These are phyloP conservation scores for Pandion haliaetus DNA, from an alignment of 2,113 vertebrate species.

Conservation along the genomic window DNA sequence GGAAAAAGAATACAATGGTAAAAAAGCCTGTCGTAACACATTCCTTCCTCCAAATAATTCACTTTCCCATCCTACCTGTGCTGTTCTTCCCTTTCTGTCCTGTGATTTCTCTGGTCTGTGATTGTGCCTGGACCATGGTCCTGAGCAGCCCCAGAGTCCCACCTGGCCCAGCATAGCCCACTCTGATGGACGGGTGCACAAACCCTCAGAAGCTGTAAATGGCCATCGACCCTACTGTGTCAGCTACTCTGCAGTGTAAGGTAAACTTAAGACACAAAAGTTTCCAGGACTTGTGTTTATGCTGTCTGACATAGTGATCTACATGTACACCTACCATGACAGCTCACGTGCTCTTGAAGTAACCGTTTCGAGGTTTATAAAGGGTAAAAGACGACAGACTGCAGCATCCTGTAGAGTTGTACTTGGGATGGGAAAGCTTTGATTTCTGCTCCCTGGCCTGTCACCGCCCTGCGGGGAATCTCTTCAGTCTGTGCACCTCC, in stretches of 20 bases:
- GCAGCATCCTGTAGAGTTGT: background rate
- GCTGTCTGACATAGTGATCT: background rate
- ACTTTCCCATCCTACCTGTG: background rate
- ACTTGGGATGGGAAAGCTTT: background rate
- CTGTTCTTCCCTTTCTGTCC: background rate
- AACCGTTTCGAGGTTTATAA: rapidly evolving
- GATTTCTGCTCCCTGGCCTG: background rate
- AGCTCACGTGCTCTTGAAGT: background rate
- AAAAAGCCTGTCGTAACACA: background rate
- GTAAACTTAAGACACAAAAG: background rate
- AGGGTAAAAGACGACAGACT: background rate
- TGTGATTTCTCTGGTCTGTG: background rate
- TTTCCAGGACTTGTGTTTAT: background rate
- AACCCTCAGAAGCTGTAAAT: background rate
- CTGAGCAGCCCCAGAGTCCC: background rate
- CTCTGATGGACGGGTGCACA: rapidly evolving
- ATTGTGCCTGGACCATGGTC: background rate
- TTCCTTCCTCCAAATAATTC: background rate
- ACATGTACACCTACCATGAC: rapidly evolving
- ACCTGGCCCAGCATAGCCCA: background rate
- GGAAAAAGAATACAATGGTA: background rate
- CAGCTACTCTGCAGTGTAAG: background rate
- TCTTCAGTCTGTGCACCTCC: background rate
- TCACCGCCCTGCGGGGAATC: background rate
- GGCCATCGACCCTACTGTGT: rapidly evolving